Conservation (phyloP, 1,140 invertebrate species). For the Drosophila subobscura region DNA sequence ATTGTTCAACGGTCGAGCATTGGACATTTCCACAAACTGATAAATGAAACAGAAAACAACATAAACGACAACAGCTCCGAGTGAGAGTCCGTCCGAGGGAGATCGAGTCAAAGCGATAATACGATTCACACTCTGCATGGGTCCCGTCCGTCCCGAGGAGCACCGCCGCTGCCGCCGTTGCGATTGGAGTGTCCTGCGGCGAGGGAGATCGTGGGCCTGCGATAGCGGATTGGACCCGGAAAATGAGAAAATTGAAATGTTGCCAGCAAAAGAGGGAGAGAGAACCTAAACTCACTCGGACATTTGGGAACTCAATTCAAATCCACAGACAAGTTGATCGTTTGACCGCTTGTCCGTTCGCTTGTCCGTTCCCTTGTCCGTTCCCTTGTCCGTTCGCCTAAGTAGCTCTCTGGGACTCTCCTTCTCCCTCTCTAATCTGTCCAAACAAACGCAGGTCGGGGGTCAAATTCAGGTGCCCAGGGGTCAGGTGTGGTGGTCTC, state of each 20-base stretch:
- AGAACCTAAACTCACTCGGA: conserved; percentile 1
- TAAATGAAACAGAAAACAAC: conserved; percentile 76
- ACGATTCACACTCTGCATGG: conserved; percentile 78
- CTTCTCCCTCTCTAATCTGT: conserved; percentile 56
- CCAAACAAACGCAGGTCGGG: conserved; percentile 53
- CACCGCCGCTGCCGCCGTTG: conserved; percentile 3
- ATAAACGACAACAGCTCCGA: conserved; percentile 59
- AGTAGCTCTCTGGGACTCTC: conserved; percentile 51
- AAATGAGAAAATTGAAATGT: conserved; percentile 66
- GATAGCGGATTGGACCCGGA: conserved; percentile 38
- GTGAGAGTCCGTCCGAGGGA: conserved; percentile 10
- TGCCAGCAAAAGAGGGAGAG: conserved; percentile 6
- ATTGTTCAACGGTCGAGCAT: conserved; percentile 57
- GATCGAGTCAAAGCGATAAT: conserved; percentile 78
- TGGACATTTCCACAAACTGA: conserved; percentile 70
- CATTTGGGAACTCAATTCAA: conserved; percentile 7
- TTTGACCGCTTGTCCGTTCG: neutral
- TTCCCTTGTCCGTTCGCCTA: conserved; percentile 16
- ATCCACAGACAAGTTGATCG: conserved; percentile 64
- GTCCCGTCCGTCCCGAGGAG: conserved; percentile 35
- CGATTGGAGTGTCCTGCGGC: conserved; percentile 44
- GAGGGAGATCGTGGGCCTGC: conserved; percentile 45
- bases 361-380: too few species aligned
- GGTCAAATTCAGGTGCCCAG: conserved; percentile 21
- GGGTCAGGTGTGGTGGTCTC: conserved; percentile 49